Evolutionary conservation across 2,797 vertebrate genomes (phyloP).

Genomic region (Dromococcyx pavoninus): DNA sequence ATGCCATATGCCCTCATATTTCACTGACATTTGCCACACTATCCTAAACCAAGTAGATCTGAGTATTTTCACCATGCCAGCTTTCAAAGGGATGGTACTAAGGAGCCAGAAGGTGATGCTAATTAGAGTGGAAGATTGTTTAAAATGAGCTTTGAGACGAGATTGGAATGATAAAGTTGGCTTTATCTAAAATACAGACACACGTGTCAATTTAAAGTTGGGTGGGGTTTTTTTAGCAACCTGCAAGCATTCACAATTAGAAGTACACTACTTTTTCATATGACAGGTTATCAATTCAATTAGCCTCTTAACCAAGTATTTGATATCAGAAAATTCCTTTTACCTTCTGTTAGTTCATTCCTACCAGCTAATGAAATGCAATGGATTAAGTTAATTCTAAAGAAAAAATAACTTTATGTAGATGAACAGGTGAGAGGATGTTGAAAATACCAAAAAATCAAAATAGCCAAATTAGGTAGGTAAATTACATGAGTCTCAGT

Average conservation of each 20-base stretch:
- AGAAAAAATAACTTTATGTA: neutral
- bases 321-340: neutral
- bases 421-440: neutral
- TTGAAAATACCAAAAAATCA: neutral
- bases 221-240: neutral
- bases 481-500: neutral
- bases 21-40: conserved; percentile 41
- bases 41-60: neutral
- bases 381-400: neutral
- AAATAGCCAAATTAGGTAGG: neutral
- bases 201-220: fast-evolving
- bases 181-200: neutral
- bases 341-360: neutral
- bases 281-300: neutral
- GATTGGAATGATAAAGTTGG: neutral
- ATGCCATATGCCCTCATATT: conserved; percentile 32
- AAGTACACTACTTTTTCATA: neutral
- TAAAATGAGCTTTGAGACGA: conserved; percentile 19
- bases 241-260: neutral
- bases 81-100: neutral
- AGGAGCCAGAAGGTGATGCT: conserved; percentile 37
- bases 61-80: conserved; percentile 12
- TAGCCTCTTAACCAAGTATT: neutral
- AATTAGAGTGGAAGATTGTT: conserved; percentile 55
- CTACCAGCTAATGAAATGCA: neutral